phyloP scores from a whole-genome alignment of 2,888 invertebrate species.

The Gymnosoma rotundatum region DNA sequence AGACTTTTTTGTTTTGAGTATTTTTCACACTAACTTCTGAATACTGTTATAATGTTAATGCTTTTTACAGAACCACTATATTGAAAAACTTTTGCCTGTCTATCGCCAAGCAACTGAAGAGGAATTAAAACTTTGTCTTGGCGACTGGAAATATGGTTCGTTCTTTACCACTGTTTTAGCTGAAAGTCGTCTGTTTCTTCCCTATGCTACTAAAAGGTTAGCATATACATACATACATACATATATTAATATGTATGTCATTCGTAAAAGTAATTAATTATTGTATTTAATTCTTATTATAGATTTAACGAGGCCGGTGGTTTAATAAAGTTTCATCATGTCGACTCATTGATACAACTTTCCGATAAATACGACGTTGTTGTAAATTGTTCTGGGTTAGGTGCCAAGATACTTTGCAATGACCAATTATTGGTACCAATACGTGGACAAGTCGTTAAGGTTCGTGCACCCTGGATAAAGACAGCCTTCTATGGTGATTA shows the following conservation, averaged over 20 bases:
- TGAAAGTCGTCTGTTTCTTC: constrained; percentile 88
- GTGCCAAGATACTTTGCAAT: constrained; percentile 89
- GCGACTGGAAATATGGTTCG: constrained; percentile 91
- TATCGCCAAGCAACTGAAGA: constrained; percentile 88
- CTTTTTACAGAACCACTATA: constrained; percentile 86
- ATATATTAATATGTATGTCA: neutral
- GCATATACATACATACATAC: constrained; percentile 45
- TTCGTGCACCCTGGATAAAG: constrained; percentile 94
- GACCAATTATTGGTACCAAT: constrained; percentile 90
- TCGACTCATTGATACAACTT: constrained; percentile 86
- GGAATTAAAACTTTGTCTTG: constrained; percentile 89
- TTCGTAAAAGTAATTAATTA: neutral
- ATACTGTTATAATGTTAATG: too few species aligned
- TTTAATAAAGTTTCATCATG: constrained; percentile 83
- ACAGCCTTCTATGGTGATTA: constrained; percentile 93
- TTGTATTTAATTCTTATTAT: neutral
- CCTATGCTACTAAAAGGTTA: constrained; percentile 89
- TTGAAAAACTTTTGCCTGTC: constrained; percentile 89
- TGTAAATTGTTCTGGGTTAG: constrained; percentile 93
- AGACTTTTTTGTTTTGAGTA: too few species aligned
- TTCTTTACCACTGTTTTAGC: constrained; percentile 91
- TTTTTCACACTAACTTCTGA: too few species aligned
- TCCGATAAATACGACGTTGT: constrained; percentile 86
- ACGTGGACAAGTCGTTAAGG: constrained; percentile 92
- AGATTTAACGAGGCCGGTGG: constrained; percentile 87